Evolutionary conservation across 2,797 vertebrate species (phyloP).

Genomic region (Vireo griseus): DNA sequence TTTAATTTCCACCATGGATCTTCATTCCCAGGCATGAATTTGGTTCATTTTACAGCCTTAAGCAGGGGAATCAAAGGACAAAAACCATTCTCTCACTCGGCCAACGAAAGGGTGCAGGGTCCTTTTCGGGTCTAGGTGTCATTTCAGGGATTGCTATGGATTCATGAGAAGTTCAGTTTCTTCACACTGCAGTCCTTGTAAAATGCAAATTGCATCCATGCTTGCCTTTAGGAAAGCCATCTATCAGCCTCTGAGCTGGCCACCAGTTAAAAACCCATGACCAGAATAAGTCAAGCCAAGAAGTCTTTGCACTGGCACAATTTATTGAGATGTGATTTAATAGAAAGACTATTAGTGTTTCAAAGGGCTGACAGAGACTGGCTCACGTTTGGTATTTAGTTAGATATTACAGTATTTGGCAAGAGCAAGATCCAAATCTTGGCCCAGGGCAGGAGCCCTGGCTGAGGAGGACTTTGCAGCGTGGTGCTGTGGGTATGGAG

Average conservation of each 20-base stretch:
- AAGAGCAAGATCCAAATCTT: background rate
- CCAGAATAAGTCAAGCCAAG: accelerated
- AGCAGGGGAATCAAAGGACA: background rate
- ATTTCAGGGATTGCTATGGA: background rate
- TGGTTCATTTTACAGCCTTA: background rate
- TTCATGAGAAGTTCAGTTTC: background rate
- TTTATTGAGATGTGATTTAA: background rate
- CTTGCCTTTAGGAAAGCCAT: background rate
- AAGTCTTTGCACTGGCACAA: background rate
- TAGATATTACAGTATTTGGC: background rate
- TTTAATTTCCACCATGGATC: background rate
- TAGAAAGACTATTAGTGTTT: background rate
- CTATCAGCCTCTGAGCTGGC: background rate
- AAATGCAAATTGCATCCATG: background rate
- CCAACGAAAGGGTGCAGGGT: background rate
- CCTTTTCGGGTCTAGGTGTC: background rate
- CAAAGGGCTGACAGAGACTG: background rate
- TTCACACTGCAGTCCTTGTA: background rate
- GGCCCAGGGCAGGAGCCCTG: background rate
- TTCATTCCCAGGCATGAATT: background rate
- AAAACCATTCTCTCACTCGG: accelerated
- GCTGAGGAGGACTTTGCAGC: background rate
- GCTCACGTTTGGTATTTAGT: background rate
- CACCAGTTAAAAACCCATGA: accelerated
- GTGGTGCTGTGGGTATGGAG: background rate